Evolutionary conservation across 1,140 invertebrate genomes (phyloP).

Genomic region (Bombus soroeensis): DNA sequence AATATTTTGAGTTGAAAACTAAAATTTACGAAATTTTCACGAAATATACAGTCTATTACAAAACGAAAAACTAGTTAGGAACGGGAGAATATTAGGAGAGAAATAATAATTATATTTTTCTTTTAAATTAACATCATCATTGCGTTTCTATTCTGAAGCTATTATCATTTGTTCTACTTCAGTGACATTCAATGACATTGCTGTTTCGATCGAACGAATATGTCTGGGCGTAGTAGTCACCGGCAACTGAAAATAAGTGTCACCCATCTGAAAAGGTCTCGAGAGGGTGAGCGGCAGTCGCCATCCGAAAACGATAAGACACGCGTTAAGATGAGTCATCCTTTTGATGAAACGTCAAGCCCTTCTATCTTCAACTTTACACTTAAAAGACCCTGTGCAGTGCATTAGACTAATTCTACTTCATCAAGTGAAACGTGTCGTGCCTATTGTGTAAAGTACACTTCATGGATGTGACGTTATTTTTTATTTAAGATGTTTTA

Average conservation of each 20-base stretch:
- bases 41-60: no score
- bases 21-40: no score
- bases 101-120: not conserved
- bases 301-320: constrained; percentile 18
- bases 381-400: not conserved
- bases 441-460: no score
- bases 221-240: not conserved
- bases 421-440: not conserved
- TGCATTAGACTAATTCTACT: not conserved
- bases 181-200: not conserved
- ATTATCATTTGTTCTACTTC: not conserved
- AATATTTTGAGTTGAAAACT: no score
- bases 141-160: not conserved
- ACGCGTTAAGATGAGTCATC: constrained; percentile 14
- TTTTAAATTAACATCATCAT: not conserved
- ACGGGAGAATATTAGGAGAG: no score
- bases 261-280: not conserved
- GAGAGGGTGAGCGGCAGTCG: not conserved
- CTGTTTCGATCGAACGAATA: constrained; percentile 14
- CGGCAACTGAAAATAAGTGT: constrained; percentile 2
- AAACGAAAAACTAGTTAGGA: no score
- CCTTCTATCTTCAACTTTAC: not conserved
- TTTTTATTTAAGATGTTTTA: no score
- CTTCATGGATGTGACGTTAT: no score
- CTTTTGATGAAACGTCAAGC: not conserved